Percentiles rank a stretch among this genome's conserved stretches.
phyloP scores from a whole-genome alignment of 1,140 invertebrate species.

The Philaenus spumarius region DNA sequence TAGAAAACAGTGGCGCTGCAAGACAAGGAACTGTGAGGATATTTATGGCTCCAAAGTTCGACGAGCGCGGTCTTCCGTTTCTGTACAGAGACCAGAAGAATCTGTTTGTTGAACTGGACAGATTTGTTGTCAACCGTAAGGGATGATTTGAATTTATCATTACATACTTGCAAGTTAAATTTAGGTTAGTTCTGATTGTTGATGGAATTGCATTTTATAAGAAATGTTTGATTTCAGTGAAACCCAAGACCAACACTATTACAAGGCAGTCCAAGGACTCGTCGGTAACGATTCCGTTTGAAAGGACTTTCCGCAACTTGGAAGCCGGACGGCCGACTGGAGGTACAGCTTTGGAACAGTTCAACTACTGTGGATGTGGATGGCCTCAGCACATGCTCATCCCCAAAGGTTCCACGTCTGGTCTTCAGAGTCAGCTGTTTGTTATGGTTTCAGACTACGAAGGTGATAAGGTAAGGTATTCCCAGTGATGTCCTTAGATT shows the following conservation, averaged over 20 bases:
- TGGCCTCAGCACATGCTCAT: constrained; percentile 82
- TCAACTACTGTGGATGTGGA: constrained; percentile 77
- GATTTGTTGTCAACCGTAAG: constrained; percentile 46
- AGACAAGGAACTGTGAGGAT: constrained; percentile 49
- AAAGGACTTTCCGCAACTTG: constrained; percentile 54
- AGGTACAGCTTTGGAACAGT: constrained; percentile 33
- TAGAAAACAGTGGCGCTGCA: constrained; percentile 30
- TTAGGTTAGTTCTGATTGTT: no score
- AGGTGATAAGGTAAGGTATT: constrained; percentile 59
- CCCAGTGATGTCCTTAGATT: no score
- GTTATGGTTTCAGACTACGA: constrained; percentile 73
- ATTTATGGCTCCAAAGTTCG: constrained; percentile 49
- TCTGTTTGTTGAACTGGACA: constrained; percentile 52
- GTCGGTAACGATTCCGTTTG: constrained; percentile 57
- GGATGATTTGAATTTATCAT: no score
- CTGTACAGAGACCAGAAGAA: constrained; percentile 44
- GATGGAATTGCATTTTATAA: no score
- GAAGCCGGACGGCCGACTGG: constrained; percentile 36
- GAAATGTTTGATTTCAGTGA: constrained; percentile 44
- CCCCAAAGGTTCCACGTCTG: constrained; percentile 61
- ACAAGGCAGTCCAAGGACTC: constrained; percentile 48
- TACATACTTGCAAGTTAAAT: no score
- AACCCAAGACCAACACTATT: constrained; percentile 48
- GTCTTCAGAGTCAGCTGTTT: constrained; percentile 63
- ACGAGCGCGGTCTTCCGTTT: constrained; percentile 46